Conservation (phyloP, 2,113 vertebrate genomes). For the Sebastes fasciatus region DNA sequence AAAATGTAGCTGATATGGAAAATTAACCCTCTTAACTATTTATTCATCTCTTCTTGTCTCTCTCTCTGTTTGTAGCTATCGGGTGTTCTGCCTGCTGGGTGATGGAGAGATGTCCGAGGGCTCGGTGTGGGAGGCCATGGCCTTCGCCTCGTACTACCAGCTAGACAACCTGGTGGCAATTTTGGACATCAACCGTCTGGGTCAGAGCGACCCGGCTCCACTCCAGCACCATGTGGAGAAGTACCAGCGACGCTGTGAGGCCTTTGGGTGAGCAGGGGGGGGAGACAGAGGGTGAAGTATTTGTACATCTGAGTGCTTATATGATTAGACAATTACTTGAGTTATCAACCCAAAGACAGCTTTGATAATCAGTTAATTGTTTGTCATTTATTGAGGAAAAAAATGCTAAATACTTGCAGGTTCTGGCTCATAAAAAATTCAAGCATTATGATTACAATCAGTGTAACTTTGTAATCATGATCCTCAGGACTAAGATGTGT, state of each 20-base stretch:
- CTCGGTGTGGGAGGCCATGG: slow-evolving; percentile 97
- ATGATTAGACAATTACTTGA: background rate
- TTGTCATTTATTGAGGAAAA: background rate
- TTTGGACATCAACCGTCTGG: slow-evolving; percentile 95
- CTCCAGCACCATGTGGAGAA: slow-evolving; percentile 94
- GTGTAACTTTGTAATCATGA: background rate
- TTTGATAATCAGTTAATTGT: background rate
- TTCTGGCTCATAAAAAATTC: too few relatives aligned
- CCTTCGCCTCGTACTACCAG: slow-evolving; percentile 94
- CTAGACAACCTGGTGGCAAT: slow-evolving; percentile 94
- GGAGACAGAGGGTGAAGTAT: background rate
- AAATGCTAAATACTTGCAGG: background rate
- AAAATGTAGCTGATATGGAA: slow-evolving; percentile 27
- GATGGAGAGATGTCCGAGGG: slow-evolving; percentile 96
- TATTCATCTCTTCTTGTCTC: background rate
- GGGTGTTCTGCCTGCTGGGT: slow-evolving; percentile 93
- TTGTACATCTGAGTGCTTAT: background rate
- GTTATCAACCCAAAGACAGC: background rate
- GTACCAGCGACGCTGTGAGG: slow-evolving; percentile 94
- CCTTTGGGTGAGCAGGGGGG: slow-evolving; percentile 85
- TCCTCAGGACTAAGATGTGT: background rate
- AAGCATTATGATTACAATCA: too few relatives aligned
- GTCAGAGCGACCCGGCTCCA: slow-evolving; percentile 93
- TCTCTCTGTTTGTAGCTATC: slow-evolving; percentile 81
- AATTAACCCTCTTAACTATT: background rate